Conservation (phyloP, 2,797 vertebrate genomes). For the Knipowitschia caucasica region DNA sequence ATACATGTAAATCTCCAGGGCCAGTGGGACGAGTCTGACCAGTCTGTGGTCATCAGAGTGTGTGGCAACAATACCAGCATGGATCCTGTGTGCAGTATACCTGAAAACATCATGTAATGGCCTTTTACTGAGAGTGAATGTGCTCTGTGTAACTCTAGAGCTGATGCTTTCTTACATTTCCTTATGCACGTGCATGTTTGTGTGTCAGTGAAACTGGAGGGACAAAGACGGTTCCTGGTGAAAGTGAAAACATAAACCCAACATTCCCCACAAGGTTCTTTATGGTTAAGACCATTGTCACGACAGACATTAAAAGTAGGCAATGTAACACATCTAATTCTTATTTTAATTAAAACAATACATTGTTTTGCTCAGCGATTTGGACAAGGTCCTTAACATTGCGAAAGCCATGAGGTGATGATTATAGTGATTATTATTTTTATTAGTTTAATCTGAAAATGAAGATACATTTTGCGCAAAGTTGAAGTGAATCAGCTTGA, state of each 20-base stretch:
- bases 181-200: conserved; percentile 16
- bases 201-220: conserved; percentile 31
- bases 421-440: too few species aligned
- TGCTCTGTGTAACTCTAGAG: conserved; percentile 26
- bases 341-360: too few species aligned
- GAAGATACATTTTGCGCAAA: too few species aligned
- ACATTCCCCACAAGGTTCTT: background rate
- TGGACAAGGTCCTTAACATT: too few species aligned
- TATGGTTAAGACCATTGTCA: background rate
- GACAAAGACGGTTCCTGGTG: conserved; percentile 2
- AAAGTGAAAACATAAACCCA: conserved; percentile 2
- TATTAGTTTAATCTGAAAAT: too few species aligned
- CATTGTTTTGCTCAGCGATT: too few species aligned
- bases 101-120: conserved; percentile 17
- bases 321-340: background rate
- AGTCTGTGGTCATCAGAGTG: conserved; percentile 42
- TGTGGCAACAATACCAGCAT: conserved; percentile 40
- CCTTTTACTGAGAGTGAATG: background rate
- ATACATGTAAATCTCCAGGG: background rate
- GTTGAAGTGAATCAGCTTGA: too few species aligned
- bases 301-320: background rate
- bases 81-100: conserved; percentile 18
- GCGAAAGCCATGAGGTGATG: too few species aligned
- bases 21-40: conserved; percentile 28
- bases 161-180: conserved; percentile 16